Conservation (phyloP, 2,113 vertebrate species). For the Climacteris rufus region DNA sequence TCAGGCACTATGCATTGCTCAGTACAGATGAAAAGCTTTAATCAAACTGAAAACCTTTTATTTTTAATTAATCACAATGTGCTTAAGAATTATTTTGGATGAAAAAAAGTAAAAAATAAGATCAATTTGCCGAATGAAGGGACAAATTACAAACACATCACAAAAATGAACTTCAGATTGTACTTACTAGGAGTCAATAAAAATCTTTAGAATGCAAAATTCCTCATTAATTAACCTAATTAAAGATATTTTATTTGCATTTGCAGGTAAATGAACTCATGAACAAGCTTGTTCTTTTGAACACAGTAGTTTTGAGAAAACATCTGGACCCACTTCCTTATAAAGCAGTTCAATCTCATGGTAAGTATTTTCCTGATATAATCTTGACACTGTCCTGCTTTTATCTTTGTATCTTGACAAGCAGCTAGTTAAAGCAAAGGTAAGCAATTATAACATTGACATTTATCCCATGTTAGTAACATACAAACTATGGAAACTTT, state of each 20-base stretch:
- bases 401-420: not conserved
- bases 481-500: not conserved
- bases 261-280: constrained; percentile 85
- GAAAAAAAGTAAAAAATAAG: not conserved
- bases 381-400: not conserved
- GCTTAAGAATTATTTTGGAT: not conserved
- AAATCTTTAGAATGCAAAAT: not conserved
- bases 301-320: constrained; percentile 82
- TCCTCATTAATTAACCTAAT: not conserved
- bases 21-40: not conserved
- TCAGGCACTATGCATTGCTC: not conserved
- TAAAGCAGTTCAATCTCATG: constrained; percentile 86
- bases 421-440: not conserved
- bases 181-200: not conserved
- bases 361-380: constrained; percentile 61
- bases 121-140: not conserved
- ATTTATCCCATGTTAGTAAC: not conserved
- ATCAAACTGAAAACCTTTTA: not conserved
- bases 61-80: not conserved
- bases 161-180: not conserved
- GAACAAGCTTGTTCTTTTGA: constrained; percentile 82
- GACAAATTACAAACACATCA: not conserved
- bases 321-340: constrained; percentile 81
- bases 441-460: not conserved
- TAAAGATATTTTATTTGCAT: not conserved